phyloP scores from a whole-genome alignment of 2,113 vertebrate species.

The Speoplatyrhinus poulsoni region DNA sequence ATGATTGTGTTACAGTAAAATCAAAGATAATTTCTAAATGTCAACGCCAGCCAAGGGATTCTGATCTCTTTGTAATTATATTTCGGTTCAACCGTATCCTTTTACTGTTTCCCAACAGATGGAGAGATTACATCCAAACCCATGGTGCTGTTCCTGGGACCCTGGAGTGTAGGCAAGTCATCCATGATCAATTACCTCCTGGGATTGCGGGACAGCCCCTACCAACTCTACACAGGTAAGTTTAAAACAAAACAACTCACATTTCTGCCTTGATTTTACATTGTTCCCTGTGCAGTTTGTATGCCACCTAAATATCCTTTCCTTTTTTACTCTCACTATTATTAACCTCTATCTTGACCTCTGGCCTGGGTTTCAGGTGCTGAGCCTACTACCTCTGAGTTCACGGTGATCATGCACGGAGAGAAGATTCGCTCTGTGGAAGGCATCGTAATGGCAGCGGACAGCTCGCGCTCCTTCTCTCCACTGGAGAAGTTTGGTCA shows the following conservation, averaged over 20 bases:
- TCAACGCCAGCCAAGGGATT: background rate
- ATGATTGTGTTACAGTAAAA: background rate
- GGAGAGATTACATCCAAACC: constrained; percentile 97
- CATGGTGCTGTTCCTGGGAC: constrained; percentile 96
- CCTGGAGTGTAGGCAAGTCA: constrained; percentile 98
- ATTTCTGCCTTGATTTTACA: too few species aligned
- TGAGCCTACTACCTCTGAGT: constrained; percentile 97
- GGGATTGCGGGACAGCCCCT: constrained; percentile 84
- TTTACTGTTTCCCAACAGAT: constrained; percentile 72
- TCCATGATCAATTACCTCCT: constrained; percentile 99
- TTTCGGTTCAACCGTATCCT: constrained; percentile 31
- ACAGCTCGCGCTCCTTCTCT: constrained; percentile 91
- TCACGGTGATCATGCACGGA: constrained; percentile 96
- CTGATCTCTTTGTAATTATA: background rate
- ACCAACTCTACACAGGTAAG: constrained; percentile 95
- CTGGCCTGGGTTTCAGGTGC: constrained; percentile 78
- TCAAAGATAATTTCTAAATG: background rate
- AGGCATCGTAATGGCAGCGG: constrained; percentile 97
- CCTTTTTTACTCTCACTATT: too few species aligned
- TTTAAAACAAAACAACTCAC: too few species aligned
- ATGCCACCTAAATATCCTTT: too few species aligned
- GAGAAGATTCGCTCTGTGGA: constrained; percentile 91
- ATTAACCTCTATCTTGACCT: too few species aligned
- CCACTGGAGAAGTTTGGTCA: constrained; percentile 97
- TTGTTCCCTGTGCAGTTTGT: too few species aligned